A percentile compares a stretch with the other conserved stretches of the same genome.
These are phyloP conservation scores for Lota lota DNA, from an alignment of 2,113 vertebrate species.

Conservation along the genomic window DNA sequence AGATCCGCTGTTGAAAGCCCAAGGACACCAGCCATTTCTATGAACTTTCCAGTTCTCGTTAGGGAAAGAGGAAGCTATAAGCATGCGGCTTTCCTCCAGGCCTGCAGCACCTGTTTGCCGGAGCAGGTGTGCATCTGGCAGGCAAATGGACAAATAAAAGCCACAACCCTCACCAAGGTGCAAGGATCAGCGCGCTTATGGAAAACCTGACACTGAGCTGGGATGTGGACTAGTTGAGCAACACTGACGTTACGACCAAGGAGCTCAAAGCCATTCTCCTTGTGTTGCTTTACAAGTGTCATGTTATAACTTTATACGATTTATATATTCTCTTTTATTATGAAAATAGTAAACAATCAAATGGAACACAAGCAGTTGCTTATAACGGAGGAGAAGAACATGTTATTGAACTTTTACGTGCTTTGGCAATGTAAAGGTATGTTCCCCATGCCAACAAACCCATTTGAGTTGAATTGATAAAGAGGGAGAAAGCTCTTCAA, in stretches of 20 bases:
- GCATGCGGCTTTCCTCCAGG: background rate
- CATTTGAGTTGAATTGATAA: background rate
- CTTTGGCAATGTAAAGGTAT: background rate
- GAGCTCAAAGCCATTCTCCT: background rate
- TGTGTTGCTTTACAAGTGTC: background rate
- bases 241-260: background rate
- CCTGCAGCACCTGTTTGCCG: slow-evolving; percentile 38
- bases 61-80: no score
- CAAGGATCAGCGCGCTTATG: slow-evolving; percentile 29
- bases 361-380: no score
- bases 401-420: background rate
- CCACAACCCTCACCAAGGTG: slow-evolving; percentile 20
- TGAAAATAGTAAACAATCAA: no score
- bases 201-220: slow-evolving; percentile 23
- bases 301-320: no score
- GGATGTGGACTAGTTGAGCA: slow-evolving; percentile 28
- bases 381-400: no score
- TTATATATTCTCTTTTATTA: no score
- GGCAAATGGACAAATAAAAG: slow-evolving; percentile 34
- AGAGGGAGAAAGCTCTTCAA: background rate
- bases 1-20: no score
- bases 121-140: slow-evolving; percentile 48
- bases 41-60: no score
- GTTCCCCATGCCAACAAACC: background rate
- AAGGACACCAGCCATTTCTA: no score